Evolutionary conservation across 2,888 invertebrate species (phyloP), one percentile per base, ranked within the genome.

Genomic region (Eupithecia exiguata): DNA sequence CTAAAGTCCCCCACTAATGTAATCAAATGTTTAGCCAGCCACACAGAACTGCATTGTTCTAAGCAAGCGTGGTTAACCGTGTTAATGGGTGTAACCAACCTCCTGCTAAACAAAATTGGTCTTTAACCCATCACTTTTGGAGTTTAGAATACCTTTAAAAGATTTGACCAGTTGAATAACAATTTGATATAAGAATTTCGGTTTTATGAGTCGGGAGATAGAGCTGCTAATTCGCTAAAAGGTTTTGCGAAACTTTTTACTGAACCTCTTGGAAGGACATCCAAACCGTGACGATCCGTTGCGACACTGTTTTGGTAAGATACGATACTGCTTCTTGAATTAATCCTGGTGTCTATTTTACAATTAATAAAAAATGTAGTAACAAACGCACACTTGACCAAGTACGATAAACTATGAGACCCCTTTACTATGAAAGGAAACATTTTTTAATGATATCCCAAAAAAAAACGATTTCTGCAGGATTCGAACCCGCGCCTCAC

Each of bases 21-120:
- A 82, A 81, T 82, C 83, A 84, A 85, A 82, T 77, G 79, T 78
- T 78, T 75, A 81, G 77, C 80, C 81, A 81, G 77, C 80, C 81
- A 79, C 77, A 80, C 79, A 83, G 82, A 87, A 86, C 84, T 82
- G 82, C 79, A 84, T 82, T 84, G 84, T 87, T 88, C 82, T 82
- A 81, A 86, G 84, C 87, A 85, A 90, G 89, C 91, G 87, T 91
- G 81, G 88, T 88, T 88, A 91, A 91, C 89, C 87, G 80, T 82
- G 82, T 84, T 90, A 91, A 91, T 88, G 79, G 84, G 83, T 88
- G 87, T 87, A 89, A 88, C 89, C 82, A 74, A 78, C 75, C 68
- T 70, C 68, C 69, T 74, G 79, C 74, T 79, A 75, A n/a, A 43
- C 68, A 36, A 88, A 80, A 79, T 61, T 84, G 21, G 36, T 77